Conservation (phyloP, 2,888 invertebrate genomes). For the Caenorhabditis imperialis region DNA sequence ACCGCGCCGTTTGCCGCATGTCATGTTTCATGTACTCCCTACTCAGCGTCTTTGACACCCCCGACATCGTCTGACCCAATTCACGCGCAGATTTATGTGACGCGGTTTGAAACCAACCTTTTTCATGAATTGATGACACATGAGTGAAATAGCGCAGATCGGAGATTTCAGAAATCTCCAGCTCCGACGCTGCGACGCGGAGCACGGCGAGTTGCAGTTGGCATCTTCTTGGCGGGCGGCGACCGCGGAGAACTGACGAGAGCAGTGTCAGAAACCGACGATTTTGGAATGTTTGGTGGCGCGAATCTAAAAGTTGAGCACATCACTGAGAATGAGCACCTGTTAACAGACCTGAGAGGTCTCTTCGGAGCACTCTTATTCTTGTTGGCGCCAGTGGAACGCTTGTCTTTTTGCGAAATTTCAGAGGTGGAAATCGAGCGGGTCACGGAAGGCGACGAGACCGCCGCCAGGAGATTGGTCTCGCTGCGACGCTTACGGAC, state of each 20-base stretch:
- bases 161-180: constrained; percentile 30
- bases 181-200: constrained; percentile 19
- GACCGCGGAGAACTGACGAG: constrained; percentile 38
- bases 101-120: neutral
- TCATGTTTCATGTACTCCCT: constrained; percentile 46
- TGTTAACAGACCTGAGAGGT: constrained; percentile 11
- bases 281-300: constrained; percentile 14
- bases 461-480: neutral
- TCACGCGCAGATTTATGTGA: constrained; percentile 28
- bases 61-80: constrained; percentile 37
- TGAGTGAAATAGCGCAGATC: constrained; percentile 19
- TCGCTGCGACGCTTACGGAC: constrained; percentile 44
- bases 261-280: constrained; percentile 29
- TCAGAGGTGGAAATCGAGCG: constrained; percentile 3
- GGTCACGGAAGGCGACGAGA: constrained; percentile 12
- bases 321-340: too few relatives aligned
- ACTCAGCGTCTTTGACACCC: constrained; percentile 20
- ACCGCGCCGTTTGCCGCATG: constrained; percentile 38
- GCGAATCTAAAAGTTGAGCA: constrained; percentile 21
- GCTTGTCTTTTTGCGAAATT: constrained; percentile 14
- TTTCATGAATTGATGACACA: constrained; percentile 21
- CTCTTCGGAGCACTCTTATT: constrained; percentile 39
- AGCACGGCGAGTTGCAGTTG: constrained; percentile 10
- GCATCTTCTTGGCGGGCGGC: constrained; percentile 31
- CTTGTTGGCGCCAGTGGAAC: constrained; percentile 13